Evolutionary conservation across 1,140 invertebrate species (phyloP).

Genomic region (Microplitis mediator): DNA sequence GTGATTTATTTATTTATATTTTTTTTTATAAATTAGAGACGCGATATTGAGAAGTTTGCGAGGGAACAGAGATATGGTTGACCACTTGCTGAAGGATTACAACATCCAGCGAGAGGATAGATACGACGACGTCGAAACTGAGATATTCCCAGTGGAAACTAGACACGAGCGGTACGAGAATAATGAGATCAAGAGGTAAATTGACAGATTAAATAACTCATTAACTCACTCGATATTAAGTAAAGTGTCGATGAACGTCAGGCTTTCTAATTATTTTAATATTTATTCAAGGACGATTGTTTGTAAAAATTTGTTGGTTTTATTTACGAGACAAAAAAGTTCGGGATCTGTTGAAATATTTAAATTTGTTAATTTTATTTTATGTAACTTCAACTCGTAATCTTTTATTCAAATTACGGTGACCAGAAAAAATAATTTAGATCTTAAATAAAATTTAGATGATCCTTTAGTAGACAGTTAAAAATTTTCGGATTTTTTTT

Average conservation of each 20-base stretch:
- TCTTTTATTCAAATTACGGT: too few relatives aligned
- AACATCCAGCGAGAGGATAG: slow-evolving; percentile 47
- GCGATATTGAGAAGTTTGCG: slow-evolving; percentile 78
- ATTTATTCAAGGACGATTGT: neutral
- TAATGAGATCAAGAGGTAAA: slow-evolving; percentile 58
- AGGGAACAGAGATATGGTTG: slow-evolving; percentile 71
- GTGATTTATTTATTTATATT: slow-evolving; percentile 1
- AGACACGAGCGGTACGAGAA: slow-evolving; percentile 53
- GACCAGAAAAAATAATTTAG: too few relatives aligned
- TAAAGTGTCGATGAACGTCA: slow-evolving; percentile 23
- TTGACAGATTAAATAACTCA: slow-evolving; percentile 9
- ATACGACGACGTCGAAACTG: slow-evolving; percentile 30
- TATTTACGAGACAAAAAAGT: neutral
- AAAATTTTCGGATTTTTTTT: too few relatives aligned
- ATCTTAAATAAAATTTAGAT: too few relatives aligned
- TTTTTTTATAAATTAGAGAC: slow-evolving; percentile 64
- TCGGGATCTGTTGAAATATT: too few relatives aligned
- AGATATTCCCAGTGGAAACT: slow-evolving; percentile 35
- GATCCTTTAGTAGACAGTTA: too few relatives aligned
- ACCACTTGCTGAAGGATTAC: slow-evolving; percentile 73
- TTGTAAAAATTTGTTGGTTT: neutral
- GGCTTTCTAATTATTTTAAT: slow-evolving; percentile 31
- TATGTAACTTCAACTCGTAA: too few relatives aligned
- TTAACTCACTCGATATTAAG: neutral
- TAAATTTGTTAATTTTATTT: too few relatives aligned